phyloP scores from a whole-genome alignment of 2,888 invertebrate species.

The Limenitis camilla region DNA sequence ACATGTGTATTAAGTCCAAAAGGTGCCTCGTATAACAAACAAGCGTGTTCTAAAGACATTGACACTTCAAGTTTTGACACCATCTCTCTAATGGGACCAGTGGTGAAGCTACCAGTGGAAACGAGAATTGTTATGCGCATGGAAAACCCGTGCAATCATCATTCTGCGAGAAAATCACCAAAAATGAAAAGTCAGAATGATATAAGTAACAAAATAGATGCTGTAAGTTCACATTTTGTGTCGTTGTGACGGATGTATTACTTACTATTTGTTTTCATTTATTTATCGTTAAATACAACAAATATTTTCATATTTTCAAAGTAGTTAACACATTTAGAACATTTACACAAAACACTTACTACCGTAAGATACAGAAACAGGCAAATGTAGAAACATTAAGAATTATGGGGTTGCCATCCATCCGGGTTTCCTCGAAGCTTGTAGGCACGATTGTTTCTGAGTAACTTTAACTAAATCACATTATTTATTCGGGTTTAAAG shows the following conservation, averaged over 20 bases:
- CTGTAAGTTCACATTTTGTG: slow-evolving; percentile 32
- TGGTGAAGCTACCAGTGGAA: slow-evolving; percentile 48
- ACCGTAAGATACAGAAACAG: too few species aligned
- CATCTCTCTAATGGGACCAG: slow-evolving; percentile 39
- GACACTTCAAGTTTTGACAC: slow-evolving; percentile 24
- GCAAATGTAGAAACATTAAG: too few species aligned
- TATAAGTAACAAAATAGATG: slow-evolving; percentile 39
- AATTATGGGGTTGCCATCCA: too few species aligned
- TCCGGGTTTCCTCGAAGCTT: too few species aligned
- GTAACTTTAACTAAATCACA: too few species aligned
- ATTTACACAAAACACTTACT: too few species aligned
- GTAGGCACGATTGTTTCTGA: too few species aligned
- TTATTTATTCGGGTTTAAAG: too few species aligned
- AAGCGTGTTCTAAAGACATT: slow-evolving; percentile 10
- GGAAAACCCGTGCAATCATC: slow-evolving; percentile 28
- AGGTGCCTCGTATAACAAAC: slow-evolving; percentile 11
- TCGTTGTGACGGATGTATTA: background rate
- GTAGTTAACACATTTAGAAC: too few species aligned
- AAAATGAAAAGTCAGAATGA: slow-evolving; percentile 25
- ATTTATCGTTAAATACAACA: too few species aligned
- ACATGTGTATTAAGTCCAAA: slow-evolving; percentile 2
- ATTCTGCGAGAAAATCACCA: slow-evolving; percentile 23
- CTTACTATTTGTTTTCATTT: background rate
- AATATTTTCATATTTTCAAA: too few species aligned
- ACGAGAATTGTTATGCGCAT: slow-evolving; percentile 48